Conservation (phyloP, 2,888 invertebrate species). For the Temnothorax ravouxi region DNA sequence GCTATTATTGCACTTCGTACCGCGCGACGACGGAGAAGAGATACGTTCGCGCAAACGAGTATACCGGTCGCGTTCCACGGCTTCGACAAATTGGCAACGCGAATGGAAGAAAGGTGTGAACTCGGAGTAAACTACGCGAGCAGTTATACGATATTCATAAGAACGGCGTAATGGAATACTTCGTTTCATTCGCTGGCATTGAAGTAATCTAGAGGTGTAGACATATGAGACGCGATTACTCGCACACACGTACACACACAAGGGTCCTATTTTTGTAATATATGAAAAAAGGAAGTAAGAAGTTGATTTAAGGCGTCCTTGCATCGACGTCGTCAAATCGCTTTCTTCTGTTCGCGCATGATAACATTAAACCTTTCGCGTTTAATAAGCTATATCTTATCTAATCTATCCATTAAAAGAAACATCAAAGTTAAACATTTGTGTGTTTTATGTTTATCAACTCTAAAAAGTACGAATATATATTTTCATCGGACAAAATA, state of each 20-base stretch:
- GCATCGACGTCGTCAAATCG: not conserved
- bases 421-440: constrained; percentile 16
- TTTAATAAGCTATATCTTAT: constrained; percentile 26
- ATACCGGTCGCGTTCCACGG: constrained; percentile 30
- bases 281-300: not conserved
- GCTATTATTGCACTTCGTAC: constrained; percentile 21
- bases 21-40: constrained; percentile 32
- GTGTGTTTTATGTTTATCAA: not conserved
- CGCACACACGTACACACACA: not conserved
- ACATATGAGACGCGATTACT: not conserved
- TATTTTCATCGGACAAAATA: not conserved
- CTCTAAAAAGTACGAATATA: constrained; percentile 1
- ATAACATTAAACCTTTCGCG: not conserved
- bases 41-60: constrained; percentile 25
- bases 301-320: constrained; percentile 29
- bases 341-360: not conserved
- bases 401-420: constrained; percentile 36
- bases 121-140: not conserved
- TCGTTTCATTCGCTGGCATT: constrained; percentile 8
- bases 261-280: not conserved
- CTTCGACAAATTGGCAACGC: constrained; percentile 57
- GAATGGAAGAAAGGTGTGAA: constrained; percentile 18
- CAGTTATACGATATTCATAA: constrained; percentile 21
- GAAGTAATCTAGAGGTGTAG: not conserved
- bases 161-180: constrained; percentile 11